These are phyloP conservation scores for Dendrolimus kikuchii DNA, from an alignment of 1,140 invertebrate species.

Conservation along the genomic window DNA sequence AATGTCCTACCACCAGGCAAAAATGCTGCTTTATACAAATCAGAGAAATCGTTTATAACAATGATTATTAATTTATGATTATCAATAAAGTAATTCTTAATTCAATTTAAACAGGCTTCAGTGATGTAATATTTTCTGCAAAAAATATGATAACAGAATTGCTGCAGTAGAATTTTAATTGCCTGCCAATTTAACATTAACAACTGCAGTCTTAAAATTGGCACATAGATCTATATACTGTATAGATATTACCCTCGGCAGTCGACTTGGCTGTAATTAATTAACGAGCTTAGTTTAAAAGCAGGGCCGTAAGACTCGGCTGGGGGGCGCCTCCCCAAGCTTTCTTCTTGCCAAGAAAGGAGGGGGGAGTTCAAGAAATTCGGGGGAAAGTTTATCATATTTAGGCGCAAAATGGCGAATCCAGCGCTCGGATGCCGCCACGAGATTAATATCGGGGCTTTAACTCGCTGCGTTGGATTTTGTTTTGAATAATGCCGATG, in stretches of 20 bases:
- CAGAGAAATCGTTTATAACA: too few relatives aligned
- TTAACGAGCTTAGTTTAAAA: conserved; percentile 73
- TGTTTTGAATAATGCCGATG: conserved; percentile 57
- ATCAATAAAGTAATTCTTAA: too few relatives aligned
- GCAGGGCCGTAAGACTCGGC: conserved; percentile 68
- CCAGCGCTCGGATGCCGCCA: conserved; percentile 63
- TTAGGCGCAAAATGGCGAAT: conserved; percentile 73
- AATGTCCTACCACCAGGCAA: too few relatives aligned
- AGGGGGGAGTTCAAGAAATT: conserved; percentile 57
- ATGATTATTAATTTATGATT: too few relatives aligned
- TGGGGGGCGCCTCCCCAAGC: conserved; percentile 26
- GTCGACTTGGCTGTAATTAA: conserved; percentile 70
- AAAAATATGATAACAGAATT: too few relatives aligned
- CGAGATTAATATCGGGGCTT: conserved; percentile 69
- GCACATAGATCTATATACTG: conserved; percentile 62
- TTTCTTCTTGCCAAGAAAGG: conserved; percentile 46
- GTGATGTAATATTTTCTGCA: too few relatives aligned
- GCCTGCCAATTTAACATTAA: too few relatives aligned
- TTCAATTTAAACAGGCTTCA: too few relatives aligned
- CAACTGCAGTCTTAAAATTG: conserved; percentile 53
- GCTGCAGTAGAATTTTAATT: too few relatives aligned
- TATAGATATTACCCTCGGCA: conserved; percentile 44
- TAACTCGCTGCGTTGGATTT: conserved; percentile 65
- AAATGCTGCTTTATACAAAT: too few relatives aligned
- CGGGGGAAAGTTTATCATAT: conserved; percentile 72